Conservation (phyloP, 2,888 invertebrate species). For the Leucoptera coffeella region DNA sequence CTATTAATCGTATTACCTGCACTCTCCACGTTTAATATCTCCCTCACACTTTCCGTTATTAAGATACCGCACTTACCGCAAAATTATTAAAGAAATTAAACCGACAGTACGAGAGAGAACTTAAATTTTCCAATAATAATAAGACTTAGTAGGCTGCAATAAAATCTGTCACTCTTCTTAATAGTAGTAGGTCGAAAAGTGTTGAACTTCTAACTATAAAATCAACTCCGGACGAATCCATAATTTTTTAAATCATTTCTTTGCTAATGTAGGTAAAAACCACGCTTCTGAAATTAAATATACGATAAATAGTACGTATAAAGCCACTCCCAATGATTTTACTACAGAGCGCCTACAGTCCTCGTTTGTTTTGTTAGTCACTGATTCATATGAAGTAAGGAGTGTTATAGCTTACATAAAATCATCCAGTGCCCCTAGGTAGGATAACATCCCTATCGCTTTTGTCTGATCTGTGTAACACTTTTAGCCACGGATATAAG, state of each 20-base stretch:
- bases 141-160: too few species aligned
- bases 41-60: too few species aligned
- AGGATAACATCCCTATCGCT: too few species aligned
- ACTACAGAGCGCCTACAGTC: neutral
- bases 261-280: neutral
- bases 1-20: too few species aligned
- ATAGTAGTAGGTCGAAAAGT: neutral
- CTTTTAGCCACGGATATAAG: too few species aligned
- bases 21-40: too few species aligned
- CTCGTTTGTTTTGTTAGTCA: neutral
- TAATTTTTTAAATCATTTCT: neutral
- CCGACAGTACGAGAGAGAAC: slow-evolving; percentile 5
- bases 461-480: too few species aligned
- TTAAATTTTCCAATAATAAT: too few species aligned
- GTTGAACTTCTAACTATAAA: slow-evolving; percentile 1
- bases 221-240: neutral
- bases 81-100: slow-evolving; percentile 7
- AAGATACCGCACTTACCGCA: too few species aligned
- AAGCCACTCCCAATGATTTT: neutral
- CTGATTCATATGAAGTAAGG: neutral
- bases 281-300: neutral
- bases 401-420: too few species aligned
- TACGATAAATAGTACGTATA: neutral
- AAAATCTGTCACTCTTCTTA: too few species aligned
- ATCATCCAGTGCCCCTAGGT: too few species aligned